Conservation (phyloP, 2,888 invertebrate genomes). For the Spialia ferax region DNA sequence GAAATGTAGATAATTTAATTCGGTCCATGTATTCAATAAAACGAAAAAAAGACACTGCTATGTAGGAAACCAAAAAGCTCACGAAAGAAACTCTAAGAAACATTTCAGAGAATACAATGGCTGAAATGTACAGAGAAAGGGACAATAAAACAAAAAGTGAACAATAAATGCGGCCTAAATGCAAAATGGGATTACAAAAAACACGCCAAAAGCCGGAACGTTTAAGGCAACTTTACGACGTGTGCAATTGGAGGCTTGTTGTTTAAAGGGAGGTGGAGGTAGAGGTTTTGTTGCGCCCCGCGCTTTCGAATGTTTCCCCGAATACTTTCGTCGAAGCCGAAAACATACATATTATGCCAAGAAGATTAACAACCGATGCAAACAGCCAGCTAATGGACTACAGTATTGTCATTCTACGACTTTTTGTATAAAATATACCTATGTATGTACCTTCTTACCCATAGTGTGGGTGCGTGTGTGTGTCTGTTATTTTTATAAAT, state of each 20-base stretch:
- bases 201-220: slow-evolving; percentile 31
- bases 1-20: too few species aligned
- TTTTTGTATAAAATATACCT: too few species aligned
- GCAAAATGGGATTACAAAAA: slow-evolving; percentile 39
- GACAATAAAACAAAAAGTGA: slow-evolving; percentile 11
- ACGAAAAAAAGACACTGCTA: background rate
- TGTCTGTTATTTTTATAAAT: too few species aligned
- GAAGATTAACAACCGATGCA: background rate
- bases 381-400: too few species aligned
- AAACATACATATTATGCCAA: background rate
- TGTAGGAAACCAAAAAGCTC: background rate
- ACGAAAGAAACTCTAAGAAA: background rate
- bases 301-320: slow-evolving; percentile 10
- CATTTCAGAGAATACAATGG: background rate
- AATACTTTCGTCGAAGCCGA: background rate
- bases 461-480: too few species aligned
- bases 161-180: slow-evolving; percentile 31
- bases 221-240: slow-evolving; percentile 39
- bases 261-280: too few species aligned
- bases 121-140: slow-evolving; percentile 9
- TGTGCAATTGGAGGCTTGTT: slow-evolving; percentile 32
- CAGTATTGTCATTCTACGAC: background rate
- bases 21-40: background rate
- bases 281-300: slow-evolving; percentile 16
- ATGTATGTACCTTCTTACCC: too few species aligned